Evolutionary conservation across 1,140 invertebrate species (phyloP).

Genomic region (Drosophila pruinosa): DNA sequence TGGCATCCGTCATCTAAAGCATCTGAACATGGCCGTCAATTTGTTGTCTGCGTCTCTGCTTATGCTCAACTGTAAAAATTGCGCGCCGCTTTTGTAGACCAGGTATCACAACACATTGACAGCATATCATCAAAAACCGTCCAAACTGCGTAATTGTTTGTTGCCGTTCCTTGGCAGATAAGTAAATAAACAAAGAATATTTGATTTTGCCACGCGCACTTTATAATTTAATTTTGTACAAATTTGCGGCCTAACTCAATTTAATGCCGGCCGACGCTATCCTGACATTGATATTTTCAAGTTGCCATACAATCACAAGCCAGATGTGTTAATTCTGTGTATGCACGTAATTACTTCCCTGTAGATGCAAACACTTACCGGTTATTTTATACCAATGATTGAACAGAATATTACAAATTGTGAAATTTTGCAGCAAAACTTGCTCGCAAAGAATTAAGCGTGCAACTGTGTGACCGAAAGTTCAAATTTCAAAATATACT

Average conservation of each 20-base stretch:
- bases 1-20: no score
- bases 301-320: neutral
- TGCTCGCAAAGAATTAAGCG: conserved; percentile 11
- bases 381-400: neutral
- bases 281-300: conserved; percentile 5
- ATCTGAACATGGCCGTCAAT: neutral
- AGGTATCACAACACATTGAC: neutral
- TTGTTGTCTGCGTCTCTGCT: neutral
- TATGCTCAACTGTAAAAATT: neutral
- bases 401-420: neutral
- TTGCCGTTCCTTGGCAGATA: neutral
- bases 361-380: conserved; percentile 7
- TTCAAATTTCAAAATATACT: no score
- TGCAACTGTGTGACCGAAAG: no score
- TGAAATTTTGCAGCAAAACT: conserved; percentile 9
- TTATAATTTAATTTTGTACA: neutral
- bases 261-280: conserved; percentile 29
- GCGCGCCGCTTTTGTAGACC: conserved; percentile 33
- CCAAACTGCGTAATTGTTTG: neutral
- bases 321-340: neutral
- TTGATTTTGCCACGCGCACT: conserved; percentile 2
- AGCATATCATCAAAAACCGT: neutral
- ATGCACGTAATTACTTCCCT: neutral
- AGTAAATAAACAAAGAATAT: neutral
- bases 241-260: neutral